Conservation (phyloP, 2,888 invertebrate genomes). For the Globia sparganii region DNA sequence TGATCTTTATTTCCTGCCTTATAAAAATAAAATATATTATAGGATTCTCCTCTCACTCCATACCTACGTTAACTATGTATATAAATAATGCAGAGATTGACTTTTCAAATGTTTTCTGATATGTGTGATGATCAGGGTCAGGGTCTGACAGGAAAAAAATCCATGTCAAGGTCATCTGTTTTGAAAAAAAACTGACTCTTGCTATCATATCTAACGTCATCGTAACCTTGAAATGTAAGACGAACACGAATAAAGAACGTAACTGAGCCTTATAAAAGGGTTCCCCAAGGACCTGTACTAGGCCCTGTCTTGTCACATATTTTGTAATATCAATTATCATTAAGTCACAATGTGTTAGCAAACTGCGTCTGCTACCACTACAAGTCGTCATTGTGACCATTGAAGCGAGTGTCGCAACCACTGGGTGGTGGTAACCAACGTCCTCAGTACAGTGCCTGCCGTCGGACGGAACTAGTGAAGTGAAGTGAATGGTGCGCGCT, state of each 20-base stretch:
- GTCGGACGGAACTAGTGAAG: constrained; percentile 63
- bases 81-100: neutral
- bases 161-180: rapidly evolving
- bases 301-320: constrained; percentile 6
- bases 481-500: constrained; percentile 65
- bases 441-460: constrained; percentile 62
- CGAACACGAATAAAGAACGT: no score
- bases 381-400: constrained; percentile 40
- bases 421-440: constrained; percentile 53
- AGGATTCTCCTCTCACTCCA: neutral
- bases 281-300: neutral
- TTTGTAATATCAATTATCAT: constrained; percentile 17
- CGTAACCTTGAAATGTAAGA: neutral
- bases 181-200: neutral
- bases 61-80: neutral
- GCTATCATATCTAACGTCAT: neutral
- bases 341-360: neutral
- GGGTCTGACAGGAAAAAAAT: no score
- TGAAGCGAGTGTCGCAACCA: constrained; percentile 59
- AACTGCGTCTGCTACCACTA: constrained; percentile 26
- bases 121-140: neutral
- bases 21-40: neutral
- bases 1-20: neutral
- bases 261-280: rapidly evolving
- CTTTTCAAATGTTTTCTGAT: neutral